These are phyloP conservation scores for Platycercus adscitus DNA, from an alignment of 2,113 vertebrate genomes.

Conservation along the genomic window DNA sequence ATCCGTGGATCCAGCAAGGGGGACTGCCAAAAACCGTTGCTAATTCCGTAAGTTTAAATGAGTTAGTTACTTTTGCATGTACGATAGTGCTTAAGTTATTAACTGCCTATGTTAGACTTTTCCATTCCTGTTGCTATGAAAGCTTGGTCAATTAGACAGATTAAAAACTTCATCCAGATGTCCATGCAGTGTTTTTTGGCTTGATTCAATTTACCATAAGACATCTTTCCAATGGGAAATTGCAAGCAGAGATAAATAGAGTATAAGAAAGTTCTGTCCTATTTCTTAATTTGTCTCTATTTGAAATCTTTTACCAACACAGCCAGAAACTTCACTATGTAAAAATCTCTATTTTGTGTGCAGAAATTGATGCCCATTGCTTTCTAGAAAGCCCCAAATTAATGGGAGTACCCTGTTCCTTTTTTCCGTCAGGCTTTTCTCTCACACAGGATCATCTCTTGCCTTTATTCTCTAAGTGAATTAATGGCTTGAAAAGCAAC, in stretches of 20 bases:
- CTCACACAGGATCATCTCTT: background rate
- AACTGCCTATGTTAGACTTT: background rate
- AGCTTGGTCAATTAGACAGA: background rate
- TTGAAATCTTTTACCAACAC: background rate
- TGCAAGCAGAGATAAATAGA: background rate
- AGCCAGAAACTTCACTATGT: background rate
- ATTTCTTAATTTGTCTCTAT: background rate
- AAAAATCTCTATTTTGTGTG: background rate
- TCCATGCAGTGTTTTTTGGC: background rate
- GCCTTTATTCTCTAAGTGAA: background rate
- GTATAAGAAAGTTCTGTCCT: background rate
- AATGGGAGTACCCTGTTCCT: background rate
- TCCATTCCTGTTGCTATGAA: background rate
- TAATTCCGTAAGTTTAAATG: conserved; percentile 75
- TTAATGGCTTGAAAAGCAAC: background rate
- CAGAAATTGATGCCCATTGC: background rate
- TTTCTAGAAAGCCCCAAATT: background rate
- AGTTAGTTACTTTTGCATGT: background rate
- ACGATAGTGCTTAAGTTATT: background rate
- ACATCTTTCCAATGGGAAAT: background rate
- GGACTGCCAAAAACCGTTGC: conserved; percentile 84
- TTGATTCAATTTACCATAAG: background rate
- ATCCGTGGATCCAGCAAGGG: conserved; percentile 89
- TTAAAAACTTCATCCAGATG: background rate
- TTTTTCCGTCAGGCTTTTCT: background rate